phyloP scores from a whole-genome alignment of 2,797 vertebrate genomes.

The Spondyliosoma cantharus region DNA sequence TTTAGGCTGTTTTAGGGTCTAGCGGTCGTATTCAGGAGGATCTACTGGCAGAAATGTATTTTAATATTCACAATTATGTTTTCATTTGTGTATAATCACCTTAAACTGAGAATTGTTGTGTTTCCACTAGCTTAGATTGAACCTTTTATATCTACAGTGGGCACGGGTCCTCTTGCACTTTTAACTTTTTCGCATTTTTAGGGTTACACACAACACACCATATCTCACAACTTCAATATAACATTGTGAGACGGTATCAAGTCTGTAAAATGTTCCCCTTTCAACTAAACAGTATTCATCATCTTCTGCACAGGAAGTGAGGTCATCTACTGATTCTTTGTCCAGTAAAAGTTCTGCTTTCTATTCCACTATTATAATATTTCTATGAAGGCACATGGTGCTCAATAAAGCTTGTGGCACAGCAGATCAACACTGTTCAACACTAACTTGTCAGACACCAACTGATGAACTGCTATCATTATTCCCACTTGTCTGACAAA shows the following conservation, averaged over 20 bases:
- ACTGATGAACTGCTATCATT: neutral
- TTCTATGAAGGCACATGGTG: neutral
- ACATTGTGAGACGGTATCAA: neutral
- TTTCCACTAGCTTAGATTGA: no score
- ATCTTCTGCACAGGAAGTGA: neutral
- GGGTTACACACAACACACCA: neutral
- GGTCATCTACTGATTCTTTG: neutral
- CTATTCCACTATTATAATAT: neutral
- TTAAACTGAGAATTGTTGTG: no score
- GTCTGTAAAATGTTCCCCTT: neutral
- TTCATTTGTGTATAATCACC: no score
- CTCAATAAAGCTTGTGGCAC: neutral
- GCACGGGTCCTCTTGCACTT: no score
- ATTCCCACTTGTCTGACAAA: constrained; percentile 1
- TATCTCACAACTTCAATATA: neutral
- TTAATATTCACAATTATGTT: no score
- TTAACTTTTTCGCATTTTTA: no score
- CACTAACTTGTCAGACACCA: neutral
- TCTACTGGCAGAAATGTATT: no score
- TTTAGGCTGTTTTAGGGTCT: no score
- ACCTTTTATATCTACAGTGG: no score
- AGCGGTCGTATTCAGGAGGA: no score
- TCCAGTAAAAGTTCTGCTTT: neutral
- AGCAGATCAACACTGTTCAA: neutral
- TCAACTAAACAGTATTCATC: neutral